These are phyloP conservation scores for Xestia ashworthii DNA, from an alignment of 2,888 invertebrate genomes.

Conservation along the genomic window DNA sequence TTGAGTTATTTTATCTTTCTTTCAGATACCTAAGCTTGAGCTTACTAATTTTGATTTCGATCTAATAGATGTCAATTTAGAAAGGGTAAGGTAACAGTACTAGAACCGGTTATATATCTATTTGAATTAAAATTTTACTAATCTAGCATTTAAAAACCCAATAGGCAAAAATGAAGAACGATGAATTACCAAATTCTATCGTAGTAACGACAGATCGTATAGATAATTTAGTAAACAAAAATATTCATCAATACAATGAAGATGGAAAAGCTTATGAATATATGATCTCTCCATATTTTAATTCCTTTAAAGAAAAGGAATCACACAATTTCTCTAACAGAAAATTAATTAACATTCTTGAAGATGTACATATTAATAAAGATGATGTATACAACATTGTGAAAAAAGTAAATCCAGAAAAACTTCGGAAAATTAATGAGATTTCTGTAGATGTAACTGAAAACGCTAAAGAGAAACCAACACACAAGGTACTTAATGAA, in stretches of 20 bases:
- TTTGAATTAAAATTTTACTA: conserved; percentile 2
- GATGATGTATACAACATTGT: conserved; percentile 76
- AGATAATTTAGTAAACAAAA: conserved; percentile 56
- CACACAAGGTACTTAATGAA: conserved; percentile 19
- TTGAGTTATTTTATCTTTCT: conserved; percentile 4
- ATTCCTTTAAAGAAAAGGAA: conserved; percentile 63
- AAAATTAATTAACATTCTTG: conserved; percentile 84
- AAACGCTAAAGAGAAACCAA: conserved; percentile 18
- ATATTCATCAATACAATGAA: conserved; percentile 51
- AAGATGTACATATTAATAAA: conserved; percentile 79
- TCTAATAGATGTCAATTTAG: conserved; percentile 75
- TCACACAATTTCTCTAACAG: conserved; percentile 75
- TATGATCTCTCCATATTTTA: conserved; percentile 73
- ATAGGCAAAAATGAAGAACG: conserved; percentile 75
- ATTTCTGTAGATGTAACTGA: conserved; percentile 67
- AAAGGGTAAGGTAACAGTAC: conserved; percentile 73
- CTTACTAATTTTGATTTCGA: conserved; percentile 76
- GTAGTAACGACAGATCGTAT: conserved; percentile 54
- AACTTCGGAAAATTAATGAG: conserved; percentile 72
- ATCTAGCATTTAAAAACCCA: conserved; percentile 4
- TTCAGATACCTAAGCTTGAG: conserved; percentile 82
- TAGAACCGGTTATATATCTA: background rate
- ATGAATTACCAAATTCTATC: conserved; percentile 64
- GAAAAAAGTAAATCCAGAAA: conserved; percentile 75
- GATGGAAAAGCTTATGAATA: conserved; percentile 62